Percentiles rank a stretch among this genome's conserved stretches.
Conservation (phyloP, 2,888 invertebrate species). For the Gortyna flavago region DNA sequence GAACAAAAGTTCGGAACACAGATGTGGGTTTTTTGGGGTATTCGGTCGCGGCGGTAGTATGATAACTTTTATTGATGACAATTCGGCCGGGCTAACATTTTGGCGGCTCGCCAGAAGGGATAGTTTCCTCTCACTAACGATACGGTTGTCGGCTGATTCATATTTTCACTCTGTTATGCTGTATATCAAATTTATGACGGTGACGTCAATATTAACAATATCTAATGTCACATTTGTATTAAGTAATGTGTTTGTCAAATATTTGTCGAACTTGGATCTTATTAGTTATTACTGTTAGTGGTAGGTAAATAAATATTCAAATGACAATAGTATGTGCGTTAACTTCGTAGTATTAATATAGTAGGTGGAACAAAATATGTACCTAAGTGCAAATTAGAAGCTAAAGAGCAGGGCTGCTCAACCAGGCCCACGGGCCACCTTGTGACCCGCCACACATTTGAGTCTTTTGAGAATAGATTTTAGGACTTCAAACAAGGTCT, state of each 20-base stretch:
- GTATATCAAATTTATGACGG: constrained; percentile 67
- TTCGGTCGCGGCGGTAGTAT: constrained; percentile 70
- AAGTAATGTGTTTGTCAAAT: constrained; percentile 55
- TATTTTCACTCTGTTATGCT: constrained; percentile 64
- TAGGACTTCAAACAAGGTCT: background rate
- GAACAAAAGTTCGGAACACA: constrained; percentile 66
- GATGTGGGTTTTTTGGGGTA: constrained; percentile 74
- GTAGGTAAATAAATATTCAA: constrained; percentile 28
- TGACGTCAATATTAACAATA: constrained; percentile 63
- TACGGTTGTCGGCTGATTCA: constrained; percentile 69
- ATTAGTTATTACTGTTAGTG: constrained; percentile 25
- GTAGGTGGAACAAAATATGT: background rate
- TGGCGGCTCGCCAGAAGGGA: constrained; percentile 80
- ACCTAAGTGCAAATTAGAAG: constrained; percentile 3
- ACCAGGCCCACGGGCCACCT: no score
- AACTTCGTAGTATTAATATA: background rate
- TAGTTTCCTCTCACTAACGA: constrained; percentile 77
- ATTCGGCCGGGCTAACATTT: constrained; percentile 74
- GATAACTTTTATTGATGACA: constrained; percentile 84
- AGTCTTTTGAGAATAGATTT: background rate
- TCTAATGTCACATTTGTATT: constrained; percentile 61
- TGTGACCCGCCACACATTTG: background rate
- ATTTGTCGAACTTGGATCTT: constrained; percentile 42
- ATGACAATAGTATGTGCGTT: constrained; percentile 13
- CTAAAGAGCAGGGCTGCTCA: background rate